These are phyloP conservation scores for Oligia fasciuncula DNA, from an alignment of 2,888 invertebrate species.

Conservation along the genomic window DNA sequence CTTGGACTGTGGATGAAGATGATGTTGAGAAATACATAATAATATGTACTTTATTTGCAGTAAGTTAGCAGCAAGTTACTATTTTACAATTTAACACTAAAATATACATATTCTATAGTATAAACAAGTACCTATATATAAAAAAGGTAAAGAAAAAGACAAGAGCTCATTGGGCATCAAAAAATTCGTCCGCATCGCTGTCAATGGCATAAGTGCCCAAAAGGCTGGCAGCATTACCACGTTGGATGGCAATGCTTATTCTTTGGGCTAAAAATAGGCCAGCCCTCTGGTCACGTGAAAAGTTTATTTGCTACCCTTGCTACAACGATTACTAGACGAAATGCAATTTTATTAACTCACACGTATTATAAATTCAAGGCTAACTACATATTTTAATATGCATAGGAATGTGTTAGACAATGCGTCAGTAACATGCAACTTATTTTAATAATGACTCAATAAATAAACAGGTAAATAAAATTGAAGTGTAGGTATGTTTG, in stretches of 20 bases:
- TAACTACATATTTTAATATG: slow-evolving; percentile 33
- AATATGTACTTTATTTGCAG: slow-evolving; percentile 4
- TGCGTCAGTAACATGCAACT: slow-evolving; percentile 20
- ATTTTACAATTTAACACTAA: too few relatives aligned
- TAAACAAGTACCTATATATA: too few relatives aligned
- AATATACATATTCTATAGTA: too few relatives aligned
- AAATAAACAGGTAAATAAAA: not conserved
- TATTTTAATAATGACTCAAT: slow-evolving; percentile 30
- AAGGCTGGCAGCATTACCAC: too few relatives aligned
- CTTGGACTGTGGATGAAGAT: not conserved
- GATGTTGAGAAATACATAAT: not conserved
- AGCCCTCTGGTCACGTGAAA: too few relatives aligned
- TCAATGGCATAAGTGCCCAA: too few relatives aligned
- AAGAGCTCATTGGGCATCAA: too few relatives aligned
- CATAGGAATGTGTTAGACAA: slow-evolving; percentile 41
- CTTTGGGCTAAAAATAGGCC: too few relatives aligned
- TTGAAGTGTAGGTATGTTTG: not conserved
- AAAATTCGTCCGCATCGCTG: too few relatives aligned
- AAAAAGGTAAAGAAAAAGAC: too few relatives aligned
- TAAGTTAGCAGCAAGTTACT: too few relatives aligned
- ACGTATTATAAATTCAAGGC: slow-evolving; percentile 43
- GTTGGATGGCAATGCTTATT: too few relatives aligned
- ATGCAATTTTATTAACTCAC: slow-evolving; percentile 9
- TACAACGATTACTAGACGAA: slow-evolving; percentile 5
- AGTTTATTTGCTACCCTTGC: slow-evolving; percentile 2